Conservation (phyloP, 1,140 invertebrate genomes). For the Hyles euphorbiae region DNA sequence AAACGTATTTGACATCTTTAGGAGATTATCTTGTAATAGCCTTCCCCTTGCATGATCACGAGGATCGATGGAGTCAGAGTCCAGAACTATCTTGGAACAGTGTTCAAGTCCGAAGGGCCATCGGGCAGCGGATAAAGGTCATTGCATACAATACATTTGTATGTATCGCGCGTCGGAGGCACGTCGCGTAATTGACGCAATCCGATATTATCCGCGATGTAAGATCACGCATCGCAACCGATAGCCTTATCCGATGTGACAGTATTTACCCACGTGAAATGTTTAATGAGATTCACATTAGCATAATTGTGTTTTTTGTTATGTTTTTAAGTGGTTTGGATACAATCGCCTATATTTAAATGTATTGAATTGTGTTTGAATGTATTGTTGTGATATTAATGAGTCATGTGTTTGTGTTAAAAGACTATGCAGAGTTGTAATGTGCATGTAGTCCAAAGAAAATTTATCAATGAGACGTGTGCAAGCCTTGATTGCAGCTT, state of each 20-base stretch:
- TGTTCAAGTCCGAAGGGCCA: neutral
- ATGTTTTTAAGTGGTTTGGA: too few species aligned
- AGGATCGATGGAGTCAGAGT: too few species aligned
- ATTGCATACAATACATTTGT: conserved; percentile 58
- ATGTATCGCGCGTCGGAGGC: conserved; percentile 60
- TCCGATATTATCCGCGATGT: conserved; percentile 65
- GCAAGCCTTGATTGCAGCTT: too few species aligned
- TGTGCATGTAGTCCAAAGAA: too few species aligned
- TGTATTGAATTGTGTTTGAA: too few species aligned
- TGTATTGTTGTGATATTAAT: neutral
- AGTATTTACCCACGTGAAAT: conserved; percentile 53
- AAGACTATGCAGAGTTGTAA: too few species aligned
- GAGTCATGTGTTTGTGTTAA: too few species aligned
- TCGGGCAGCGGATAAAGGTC: conserved; percentile 34
- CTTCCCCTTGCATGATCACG: too few species aligned
- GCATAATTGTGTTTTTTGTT: conserved; percentile 52
- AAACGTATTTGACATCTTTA: too few species aligned
- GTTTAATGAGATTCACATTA: conserved; percentile 54
- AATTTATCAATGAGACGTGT: too few species aligned
- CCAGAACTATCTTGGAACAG: neutral
- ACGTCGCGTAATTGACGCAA: conserved; percentile 70
- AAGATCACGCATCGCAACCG: conserved; percentile 52
- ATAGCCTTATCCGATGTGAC: conserved; percentile 55
- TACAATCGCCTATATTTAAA: too few species aligned
- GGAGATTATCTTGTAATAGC: too few species aligned